Base-by-base conservation (phyloP, 2,888 invertebrate genomes). In the Drosophila helvetica region DNA sequence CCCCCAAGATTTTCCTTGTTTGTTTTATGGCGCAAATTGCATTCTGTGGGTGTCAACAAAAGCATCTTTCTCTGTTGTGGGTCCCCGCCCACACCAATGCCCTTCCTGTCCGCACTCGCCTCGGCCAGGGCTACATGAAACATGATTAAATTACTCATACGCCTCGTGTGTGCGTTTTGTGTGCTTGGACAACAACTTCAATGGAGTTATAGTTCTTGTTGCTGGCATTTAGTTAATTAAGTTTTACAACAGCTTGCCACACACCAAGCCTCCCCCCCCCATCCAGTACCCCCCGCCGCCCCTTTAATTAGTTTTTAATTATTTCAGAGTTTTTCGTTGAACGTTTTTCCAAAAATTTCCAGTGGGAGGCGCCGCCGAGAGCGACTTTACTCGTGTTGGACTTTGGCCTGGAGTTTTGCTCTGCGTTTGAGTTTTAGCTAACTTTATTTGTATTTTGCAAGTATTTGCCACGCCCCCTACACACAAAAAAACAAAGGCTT, bases 251-350 rank as follows among this genome's bases (percentile, higher is more conserved):
- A 80, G 63, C 83, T 72, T 73, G 69, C 56, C 78, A 65, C 71
- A 48, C 64, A 64, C 68, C 38, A 33, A 5, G 4, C 22, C 5
- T 0, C 5, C 12, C 12, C 1, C 12, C 55, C 54, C n/a, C 50
- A 54, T 2, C 45, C 48, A 19, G 38, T 8, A 4, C 33, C 15
- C 12, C 6, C 18, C 38, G 9, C 22, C 58, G 54, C 66, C 71
- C 77, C 74, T 77, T 80, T 85, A 83, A 83, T 83, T 85, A 85
- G 78, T 82, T 83, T 84, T 86, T 86, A 84, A 84, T 84, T 84
- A 84, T 81, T 78, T 77, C 74, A 58, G 78, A 74, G 80, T 63
- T 52, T 66, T 62, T 60, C 68, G 54, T 53, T 77, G 62, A 62
- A 58, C 71, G 57, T 46, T 63, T 63, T 65, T 69, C 70, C 61